Evolutionary conservation across 2,797 vertebrate genomes (phyloP), one percentile per base, ranked within the genome.

Genomic region (Silurus lanzhouensis): DNA sequence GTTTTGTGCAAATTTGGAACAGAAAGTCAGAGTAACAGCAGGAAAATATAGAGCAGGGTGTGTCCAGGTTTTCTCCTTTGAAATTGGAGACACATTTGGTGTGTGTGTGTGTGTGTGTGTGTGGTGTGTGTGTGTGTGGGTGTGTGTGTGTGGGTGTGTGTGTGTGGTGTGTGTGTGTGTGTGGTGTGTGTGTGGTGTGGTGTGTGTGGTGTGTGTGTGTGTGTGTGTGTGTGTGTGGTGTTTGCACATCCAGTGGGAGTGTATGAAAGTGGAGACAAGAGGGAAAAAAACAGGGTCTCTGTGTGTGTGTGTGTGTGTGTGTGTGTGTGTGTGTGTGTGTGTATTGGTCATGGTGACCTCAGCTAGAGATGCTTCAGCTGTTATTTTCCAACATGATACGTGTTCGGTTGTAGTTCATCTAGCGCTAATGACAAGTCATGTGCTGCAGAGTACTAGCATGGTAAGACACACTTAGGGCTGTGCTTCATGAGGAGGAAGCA

Each of bases 361-460:
- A 44, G 20, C 17, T 44, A n/a, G 12, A 22, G 27, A 38, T 63
- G 20, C 44, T 79, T 27, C 60, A 80, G 60, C 44, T 80, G 44
- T 89, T 71, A 57, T 85, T 85, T 75, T 75, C 70, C 66, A 83
- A 83, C 66, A 22, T 76, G 48, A 80, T 66, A 10, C 17, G 14
- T 48, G 5, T 64, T 80, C 5, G 14, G 52, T 15, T 82, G 68
- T 67, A 2, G 61, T 84, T 81, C 77, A 85, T 78, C 25, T 57
- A 84, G 15, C 5, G 1, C 44, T 67, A 66, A 66, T 66, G 48
- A 27, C 75, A 27, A 19, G 22, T 52, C n/a, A 46, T 81, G 46
- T 27, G 78, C 58, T 64, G 60, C 81, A 88, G 82, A 84, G 79
- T 64, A 85, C 78, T 77, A 57, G 85, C 20, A 15, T 31, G 61